Evolutionary conservation across 2,113 vertebrate species (phyloP), one percentile per base, ranked within the genome.

Genomic region (Telmatochromis sp.): DNA sequence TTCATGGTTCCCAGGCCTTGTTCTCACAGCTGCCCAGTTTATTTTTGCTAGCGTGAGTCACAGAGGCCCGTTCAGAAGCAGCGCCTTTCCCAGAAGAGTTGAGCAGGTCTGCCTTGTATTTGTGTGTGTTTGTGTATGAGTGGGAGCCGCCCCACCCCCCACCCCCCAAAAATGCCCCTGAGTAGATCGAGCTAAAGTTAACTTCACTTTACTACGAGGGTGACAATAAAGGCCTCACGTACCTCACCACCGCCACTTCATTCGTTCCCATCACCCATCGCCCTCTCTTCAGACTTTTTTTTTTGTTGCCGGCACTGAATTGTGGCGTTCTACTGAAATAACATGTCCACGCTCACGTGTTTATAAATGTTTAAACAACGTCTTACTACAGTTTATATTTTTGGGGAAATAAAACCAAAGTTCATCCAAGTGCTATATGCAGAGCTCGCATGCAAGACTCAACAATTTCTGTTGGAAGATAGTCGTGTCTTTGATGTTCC

Each of bases 11-110:
- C 96, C 96, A 97, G 95, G 96, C 94, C 96, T 95, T 93, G 95
- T 97, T 97, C 96, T 96, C 96, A 97, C 96, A 97, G 95, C 96
- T 96, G 93, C 91, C 93, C 79, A 57, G 95, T 96, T 97, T 97
- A 97, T 97, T 97, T 97, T 97, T 94, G 93, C 93, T 91, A 82
- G 88, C 91, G 90, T 97, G 96, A 97, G 91, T 97, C 96, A 95
- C 91, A 94, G 92, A 93, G 94, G 89, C 90, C 92, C 90, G 93
- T 86, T 95, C 93, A 95, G 95, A 94, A 93, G 86, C 91, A 93
- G 87, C 51, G 89, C 88, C 45, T 80, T 86, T 96, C 96, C 95
- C 96, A 86, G 84, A 95, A 94, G 96, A 95, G 83, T 86, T 47
- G 50, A 89, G 81, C 91, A 91, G 91, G 94, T 94, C 92, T 91